Evolutionary conservation across 2,797 vertebrate genomes (phyloP).

Genomic region (Hoplostethus mediterraneus): DNA sequence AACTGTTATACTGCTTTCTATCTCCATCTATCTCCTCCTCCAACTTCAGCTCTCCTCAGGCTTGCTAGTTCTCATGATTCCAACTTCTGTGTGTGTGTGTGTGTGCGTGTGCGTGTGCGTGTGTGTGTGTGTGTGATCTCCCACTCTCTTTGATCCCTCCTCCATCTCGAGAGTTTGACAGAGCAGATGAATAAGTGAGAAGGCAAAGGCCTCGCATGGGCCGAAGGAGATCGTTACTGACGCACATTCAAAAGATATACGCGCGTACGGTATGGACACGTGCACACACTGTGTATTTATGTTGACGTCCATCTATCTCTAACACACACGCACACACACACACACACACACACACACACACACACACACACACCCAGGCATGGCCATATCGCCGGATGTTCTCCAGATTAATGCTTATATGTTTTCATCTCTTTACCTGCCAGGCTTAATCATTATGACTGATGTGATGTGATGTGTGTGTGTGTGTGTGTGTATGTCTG

Average conservation of each 20-base stretch:
- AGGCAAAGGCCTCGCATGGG: constrained; percentile 46
- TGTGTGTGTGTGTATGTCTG: constrained; percentile 35
- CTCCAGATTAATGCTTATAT: constrained; percentile 43
- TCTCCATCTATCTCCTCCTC: constrained; percentile 63
- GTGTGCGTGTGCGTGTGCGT: constrained; percentile 25
- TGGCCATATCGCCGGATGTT: neutral
- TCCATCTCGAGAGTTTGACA: constrained; percentile 62
- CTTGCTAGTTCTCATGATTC: neutral
- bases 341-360: neutral
- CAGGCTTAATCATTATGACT: constrained; percentile 59
- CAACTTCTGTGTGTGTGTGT: neutral
- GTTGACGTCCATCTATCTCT: neutral
- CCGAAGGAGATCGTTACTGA: constrained; percentile 26
- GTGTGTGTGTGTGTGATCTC: constrained; percentile 69
- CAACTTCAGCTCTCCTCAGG: constrained; percentile 69
- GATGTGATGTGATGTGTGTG: constrained; percentile 34
- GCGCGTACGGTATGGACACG: constrained; percentile 22
- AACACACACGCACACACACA: neutral
- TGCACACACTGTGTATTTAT: constrained; percentile 7
- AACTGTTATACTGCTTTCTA: constrained; percentile 41
- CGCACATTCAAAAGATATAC: constrained; percentile 35
- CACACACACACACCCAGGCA: constrained; percentile 23
- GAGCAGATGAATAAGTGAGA: constrained; percentile 51
- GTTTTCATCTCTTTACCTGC: constrained; percentile 61
- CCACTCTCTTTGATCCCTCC: constrained; percentile 34